Conservation (phyloP, 2,797 vertebrate species). For the Lagodon rhomboides region DNA sequence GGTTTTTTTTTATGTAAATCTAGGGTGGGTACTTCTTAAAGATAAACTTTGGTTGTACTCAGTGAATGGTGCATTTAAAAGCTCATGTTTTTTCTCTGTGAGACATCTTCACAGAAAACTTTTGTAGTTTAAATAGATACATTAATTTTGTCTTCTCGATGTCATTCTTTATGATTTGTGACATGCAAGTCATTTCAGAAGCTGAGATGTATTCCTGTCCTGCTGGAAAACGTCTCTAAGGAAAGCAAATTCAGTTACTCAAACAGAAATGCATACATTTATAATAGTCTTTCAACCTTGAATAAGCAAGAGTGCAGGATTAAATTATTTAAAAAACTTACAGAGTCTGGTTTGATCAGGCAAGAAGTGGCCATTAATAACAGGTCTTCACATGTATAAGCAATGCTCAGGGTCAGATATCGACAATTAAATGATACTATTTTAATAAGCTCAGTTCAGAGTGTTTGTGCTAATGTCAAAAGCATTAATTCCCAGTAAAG, state of each 20-base stretch:
- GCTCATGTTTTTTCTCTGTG: not conserved
- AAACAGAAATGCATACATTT: not conserved
- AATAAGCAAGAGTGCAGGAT: not conserved
- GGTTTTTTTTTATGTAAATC: constrained; percentile 26
- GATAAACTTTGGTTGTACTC: not conserved
- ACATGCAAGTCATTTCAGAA: not conserved
- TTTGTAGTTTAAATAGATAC: not conserved
- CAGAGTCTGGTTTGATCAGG: not conserved
- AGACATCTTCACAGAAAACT: not conserved
- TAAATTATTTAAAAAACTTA: not conserved
- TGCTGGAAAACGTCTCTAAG: not conserved
- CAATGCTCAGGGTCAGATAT: not conserved
- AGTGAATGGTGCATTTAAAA: constrained; percentile 6
- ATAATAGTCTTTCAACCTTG: not conserved
- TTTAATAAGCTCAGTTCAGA: not conserved
- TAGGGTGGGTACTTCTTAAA: constrained; percentile 6
- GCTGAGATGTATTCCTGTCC: not conserved
- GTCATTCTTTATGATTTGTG: constrained; percentile 1
- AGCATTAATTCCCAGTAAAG: not conserved
- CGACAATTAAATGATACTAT: too few species aligned
- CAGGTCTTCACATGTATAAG: not conserved
- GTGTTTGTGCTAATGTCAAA: not conserved
- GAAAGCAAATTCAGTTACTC: not conserved
- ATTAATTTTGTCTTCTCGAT: not conserved
- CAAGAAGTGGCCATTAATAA: constrained; percentile 1